phyloP scores from a whole-genome alignment of 2,888 invertebrate genomes.

The Sepiola atlantica region DNA sequence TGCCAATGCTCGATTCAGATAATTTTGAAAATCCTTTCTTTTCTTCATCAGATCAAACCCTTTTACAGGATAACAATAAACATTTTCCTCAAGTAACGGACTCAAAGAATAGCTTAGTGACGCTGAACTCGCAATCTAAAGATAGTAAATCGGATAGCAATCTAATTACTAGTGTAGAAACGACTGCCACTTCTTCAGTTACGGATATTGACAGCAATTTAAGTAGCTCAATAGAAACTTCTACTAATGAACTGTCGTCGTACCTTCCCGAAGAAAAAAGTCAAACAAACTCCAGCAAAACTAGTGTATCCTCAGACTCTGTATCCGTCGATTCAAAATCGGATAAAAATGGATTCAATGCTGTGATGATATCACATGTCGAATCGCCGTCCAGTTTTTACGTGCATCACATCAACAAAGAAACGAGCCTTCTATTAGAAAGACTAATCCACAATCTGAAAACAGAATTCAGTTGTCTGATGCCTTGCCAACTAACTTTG shows the following conservation, averaged over 20 bases:
- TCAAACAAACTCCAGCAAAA: not conserved
- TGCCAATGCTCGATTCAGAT: not conserved
- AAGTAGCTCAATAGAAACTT: not conserved
- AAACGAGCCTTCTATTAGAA: slow-evolving; percentile 58
- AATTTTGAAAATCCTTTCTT: not conserved
- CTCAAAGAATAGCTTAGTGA: not conserved
- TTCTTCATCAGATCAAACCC: not conserved
- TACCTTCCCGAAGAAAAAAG: not conserved
- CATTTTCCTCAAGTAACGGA: not conserved
- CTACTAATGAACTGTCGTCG: not conserved
- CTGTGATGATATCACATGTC: slow-evolving; percentile 65
- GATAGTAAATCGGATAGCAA: not conserved
- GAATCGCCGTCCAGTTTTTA: slow-evolving; percentile 66
- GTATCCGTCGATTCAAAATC: not conserved
- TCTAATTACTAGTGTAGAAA: not conserved
- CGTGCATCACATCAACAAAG: slow-evolving; percentile 61
- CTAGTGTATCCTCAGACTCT: not conserved
- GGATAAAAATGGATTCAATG: slow-evolving; percentile 40
- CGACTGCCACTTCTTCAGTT: not conserved
- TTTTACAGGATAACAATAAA: not conserved
- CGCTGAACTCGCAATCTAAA: not conserved
- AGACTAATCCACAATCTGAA: slow-evolving; percentile 60
- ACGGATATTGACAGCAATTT: not conserved
- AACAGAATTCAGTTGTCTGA: slow-evolving; percentile 54
- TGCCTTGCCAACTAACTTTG: slow-evolving; percentile 55